Percentiles rank a stretch among this genome's conserved stretches.
These are phyloP conservation scores for Phoxinus dragarum DNA, from an alignment of 2,797 vertebrate species.

Conservation along the genomic window DNA sequence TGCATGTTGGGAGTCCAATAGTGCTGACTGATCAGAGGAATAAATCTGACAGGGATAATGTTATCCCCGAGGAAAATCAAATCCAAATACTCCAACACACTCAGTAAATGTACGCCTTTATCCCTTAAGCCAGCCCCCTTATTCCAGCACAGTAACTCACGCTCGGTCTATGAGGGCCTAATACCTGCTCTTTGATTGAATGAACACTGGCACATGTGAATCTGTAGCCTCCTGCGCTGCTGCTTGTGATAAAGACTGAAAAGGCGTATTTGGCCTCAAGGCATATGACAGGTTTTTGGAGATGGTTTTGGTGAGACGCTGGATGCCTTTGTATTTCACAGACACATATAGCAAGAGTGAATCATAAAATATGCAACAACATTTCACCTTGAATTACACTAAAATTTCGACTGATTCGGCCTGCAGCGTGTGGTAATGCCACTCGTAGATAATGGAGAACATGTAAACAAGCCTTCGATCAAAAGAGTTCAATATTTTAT, in stretches of 20 bases:
- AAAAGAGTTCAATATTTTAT: constrained; percentile 21
- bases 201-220: constrained; percentile 25
- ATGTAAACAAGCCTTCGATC: constrained; percentile 22
- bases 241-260: constrained; percentile 28
- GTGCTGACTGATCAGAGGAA: constrained; percentile 45
- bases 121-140: constrained; percentile 40
- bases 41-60: constrained; percentile 34
- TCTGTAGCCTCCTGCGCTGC: constrained; percentile 13
- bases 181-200: constrained; percentile 33
- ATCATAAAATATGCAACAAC: constrained; percentile 35
- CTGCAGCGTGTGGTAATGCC: constrained; percentile 20
- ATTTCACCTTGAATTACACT: constrained; percentile 39
- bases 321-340: constrained; percentile 15
- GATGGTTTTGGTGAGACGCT: constrained; percentile 23
- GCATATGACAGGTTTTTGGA: constrained; percentile 42
- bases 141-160: not conserved
- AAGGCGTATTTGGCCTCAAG: constrained; percentile 28
- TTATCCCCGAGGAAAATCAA: constrained; percentile 45
- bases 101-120: constrained; percentile 18
- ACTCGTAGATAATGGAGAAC: constrained; percentile 29
- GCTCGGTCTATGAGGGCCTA: not conserved
- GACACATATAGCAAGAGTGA: constrained; percentile 13
- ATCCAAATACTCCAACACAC: constrained; percentile 37
- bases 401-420: constrained; percentile 9
- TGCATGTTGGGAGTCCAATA: constrained; percentile 23